These are phyloP conservation scores for Microtus richardsoni DNA, from an alignment of 2,113 vertebrate species.

Conservation along the genomic window DNA sequence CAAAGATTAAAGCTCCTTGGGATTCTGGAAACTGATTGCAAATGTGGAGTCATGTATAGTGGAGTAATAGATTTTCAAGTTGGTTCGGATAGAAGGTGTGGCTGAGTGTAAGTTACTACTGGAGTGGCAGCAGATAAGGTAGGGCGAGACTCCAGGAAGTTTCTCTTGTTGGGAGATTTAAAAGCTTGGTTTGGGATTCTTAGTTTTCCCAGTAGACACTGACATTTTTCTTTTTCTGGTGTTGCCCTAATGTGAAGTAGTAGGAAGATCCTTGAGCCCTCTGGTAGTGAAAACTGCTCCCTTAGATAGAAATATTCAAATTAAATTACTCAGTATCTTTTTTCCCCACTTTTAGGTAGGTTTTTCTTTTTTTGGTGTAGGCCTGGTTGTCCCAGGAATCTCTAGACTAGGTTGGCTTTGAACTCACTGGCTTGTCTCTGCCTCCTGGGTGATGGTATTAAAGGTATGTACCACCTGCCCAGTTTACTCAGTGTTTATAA, in stretches of 20 bases:
- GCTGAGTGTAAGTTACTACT: not conserved
- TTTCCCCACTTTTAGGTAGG: not conserved
- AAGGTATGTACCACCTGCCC: not conserved
- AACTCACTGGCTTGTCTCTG: not conserved
- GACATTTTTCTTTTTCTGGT: not conserved
- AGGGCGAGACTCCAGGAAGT: slow-evolving; percentile 9
- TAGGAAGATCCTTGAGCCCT: not conserved
- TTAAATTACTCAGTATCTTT: not conserved
- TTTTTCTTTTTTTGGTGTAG: not conserved
- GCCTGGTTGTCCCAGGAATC: not conserved
- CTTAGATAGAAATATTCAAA: not conserved
- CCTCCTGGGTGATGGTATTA: too few relatives aligned
- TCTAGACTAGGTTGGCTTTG: not conserved
- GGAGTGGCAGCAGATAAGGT: slow-evolving; percentile 25
- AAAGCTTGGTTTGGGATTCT: not conserved
- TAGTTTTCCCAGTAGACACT: not conserved
- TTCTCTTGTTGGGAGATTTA: not conserved
- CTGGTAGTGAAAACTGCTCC: not conserved
- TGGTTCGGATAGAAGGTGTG: slow-evolving; percentile 55
- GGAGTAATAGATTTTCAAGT: not conserved
- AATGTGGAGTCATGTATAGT: not conserved
- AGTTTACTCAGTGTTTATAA: not conserved
- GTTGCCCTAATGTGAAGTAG: not conserved
- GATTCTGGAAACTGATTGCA: not conserved
- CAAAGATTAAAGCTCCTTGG: not conserved